Conservation (phyloP, 2,797 vertebrate species). For the Taenioides sp. region DNA sequence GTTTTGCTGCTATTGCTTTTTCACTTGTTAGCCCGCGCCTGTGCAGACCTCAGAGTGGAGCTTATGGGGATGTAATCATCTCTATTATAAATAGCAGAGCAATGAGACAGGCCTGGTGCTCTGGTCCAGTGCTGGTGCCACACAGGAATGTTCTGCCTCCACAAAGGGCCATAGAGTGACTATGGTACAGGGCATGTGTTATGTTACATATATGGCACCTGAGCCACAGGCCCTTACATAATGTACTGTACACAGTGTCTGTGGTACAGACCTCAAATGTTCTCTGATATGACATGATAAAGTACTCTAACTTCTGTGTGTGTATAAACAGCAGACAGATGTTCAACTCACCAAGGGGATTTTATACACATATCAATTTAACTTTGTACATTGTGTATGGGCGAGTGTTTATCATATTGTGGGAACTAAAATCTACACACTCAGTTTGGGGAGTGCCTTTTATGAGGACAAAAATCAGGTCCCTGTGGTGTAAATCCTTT, state of each 20-base stretch:
- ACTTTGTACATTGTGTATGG: too few species aligned
- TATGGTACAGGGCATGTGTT: slow-evolving; percentile 6
- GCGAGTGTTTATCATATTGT: too few species aligned
- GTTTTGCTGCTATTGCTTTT: slow-evolving; percentile 34
- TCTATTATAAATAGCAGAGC: slow-evolving; percentile 58
- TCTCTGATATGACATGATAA: neutral
- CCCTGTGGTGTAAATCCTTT: too few species aligned
- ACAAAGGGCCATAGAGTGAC: neutral
- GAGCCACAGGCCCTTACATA: neutral
- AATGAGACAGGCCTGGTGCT: slow-evolving; percentile 29
- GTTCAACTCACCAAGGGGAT: neutral
- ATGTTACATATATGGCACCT: neutral
- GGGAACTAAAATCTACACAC: too few species aligned
- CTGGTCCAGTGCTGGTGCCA: slow-evolving; percentile 27
- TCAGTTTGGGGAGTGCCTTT: neutral
- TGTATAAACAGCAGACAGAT: neutral
- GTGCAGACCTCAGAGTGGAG: slow-evolving; percentile 44
- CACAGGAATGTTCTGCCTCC: slow-evolving; percentile 32
- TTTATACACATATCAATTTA: neutral
- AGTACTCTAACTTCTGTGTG: neutral
- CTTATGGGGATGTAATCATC: slow-evolving; percentile 51
- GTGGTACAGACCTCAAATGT: neutral
- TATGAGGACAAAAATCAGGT: neutral
- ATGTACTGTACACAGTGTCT: neutral
- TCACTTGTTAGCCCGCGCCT: slow-evolving; percentile 27